Evolutionary conservation across 23 tunicate species (phyloP), one percentile per base, ranked within the genome.

Genomic region (Botrylloides violaceus): DNA sequence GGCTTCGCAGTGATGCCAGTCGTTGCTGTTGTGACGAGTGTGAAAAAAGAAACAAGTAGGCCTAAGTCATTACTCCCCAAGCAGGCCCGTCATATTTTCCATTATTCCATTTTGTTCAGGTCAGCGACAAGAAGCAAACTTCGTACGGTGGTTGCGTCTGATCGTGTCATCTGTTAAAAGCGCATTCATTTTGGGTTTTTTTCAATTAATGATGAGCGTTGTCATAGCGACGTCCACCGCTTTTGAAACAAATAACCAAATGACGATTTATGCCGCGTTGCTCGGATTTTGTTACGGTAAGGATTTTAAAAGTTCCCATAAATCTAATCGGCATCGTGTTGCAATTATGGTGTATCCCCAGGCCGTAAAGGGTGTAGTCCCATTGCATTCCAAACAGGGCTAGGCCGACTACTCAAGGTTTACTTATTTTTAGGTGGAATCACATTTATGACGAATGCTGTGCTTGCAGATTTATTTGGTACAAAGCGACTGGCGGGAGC

Each of bases 401-500:
- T n/a, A n/a, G n/a, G n/a, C n/a, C n/a, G n/a, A n/a, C n/a, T n/a
- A n/a, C n/a, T n/a, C n/a, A n/a, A n/a, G 12, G 18, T 60, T 60
- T 60, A 60, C 26, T n/a, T 60, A 15, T 27, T 31, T 64, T 31
- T n/a, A 68, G 74, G 74, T 37, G 74, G 24, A 37, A 43, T 68
- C 0, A 68, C 74, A 19, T 43, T 43, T 15, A 24, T 68, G 1
- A 68, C 74, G 49, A 68, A 68, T 43, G 74, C 37, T 20, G 74
- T 68, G 4, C 2, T 68, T 20, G 74, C 74, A 24, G 74, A 68
- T 36, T 32, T 68, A 56, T 68, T 68, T 25, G 74, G 74, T 7
- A 68, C 74, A 6, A 1, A 36, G 58, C 29, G 37, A 28, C 74
- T 68, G 23, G 74, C 74, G 24, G 74, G 74, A 35, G 74, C 74